These are phyloP conservation scores for Pholis gunnellus DNA, from an alignment of 2,113 vertebrate genomes.

Conservation along the genomic window DNA sequence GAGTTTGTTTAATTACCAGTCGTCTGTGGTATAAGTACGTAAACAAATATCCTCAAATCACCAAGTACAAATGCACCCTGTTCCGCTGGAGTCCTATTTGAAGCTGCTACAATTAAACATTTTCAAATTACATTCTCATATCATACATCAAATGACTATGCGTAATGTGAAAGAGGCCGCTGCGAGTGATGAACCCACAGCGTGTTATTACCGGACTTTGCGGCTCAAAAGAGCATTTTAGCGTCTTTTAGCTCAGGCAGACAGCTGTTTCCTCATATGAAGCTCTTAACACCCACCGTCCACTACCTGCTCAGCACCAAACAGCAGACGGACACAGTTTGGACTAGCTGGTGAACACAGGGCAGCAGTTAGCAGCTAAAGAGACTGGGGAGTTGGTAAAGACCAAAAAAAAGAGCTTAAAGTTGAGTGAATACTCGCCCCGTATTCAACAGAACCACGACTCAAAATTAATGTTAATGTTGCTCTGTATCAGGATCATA, in stretches of 20 bases:
- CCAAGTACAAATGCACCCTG: neutral
- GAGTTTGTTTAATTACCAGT: slow-evolving; percentile 29
- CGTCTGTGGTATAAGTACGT: neutral
- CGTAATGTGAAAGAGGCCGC: too few species aligned
- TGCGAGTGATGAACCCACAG: too few species aligned
- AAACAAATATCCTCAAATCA: slow-evolving; percentile 34
- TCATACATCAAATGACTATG: too few species aligned
- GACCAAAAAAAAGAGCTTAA: neutral
- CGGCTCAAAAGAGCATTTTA: neutral
- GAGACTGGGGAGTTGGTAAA: neutral
- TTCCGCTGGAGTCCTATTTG: neutral
- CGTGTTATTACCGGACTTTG: too few species aligned
- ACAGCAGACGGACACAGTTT: neutral
- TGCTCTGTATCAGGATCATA: neutral
- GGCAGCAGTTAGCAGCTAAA: neutral
- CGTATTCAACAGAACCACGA: neutral
- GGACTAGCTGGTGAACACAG: neutral
- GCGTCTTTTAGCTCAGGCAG: neutral
- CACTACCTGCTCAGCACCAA: neutral
- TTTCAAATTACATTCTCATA: too few species aligned
- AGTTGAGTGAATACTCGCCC: neutral
- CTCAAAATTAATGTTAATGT: neutral
- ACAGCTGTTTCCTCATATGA: neutral
- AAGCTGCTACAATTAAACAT: neutral
- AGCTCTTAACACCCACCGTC: neutral